These are phyloP conservation scores for Anoplophora glabripennis DNA, from an alignment of 1,140 invertebrate species.

Conservation along the genomic window DNA sequence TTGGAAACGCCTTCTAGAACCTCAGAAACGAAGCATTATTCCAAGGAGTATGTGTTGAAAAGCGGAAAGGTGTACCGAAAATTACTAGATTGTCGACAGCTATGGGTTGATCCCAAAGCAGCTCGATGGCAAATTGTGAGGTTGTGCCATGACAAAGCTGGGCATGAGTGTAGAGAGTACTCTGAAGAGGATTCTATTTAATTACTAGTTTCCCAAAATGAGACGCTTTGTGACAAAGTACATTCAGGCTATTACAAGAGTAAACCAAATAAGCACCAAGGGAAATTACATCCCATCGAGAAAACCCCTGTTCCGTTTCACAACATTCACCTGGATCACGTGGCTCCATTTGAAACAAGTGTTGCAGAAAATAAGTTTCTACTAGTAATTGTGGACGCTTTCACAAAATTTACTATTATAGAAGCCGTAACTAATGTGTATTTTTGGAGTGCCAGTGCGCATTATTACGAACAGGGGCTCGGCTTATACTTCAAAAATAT, in stretches of 20 bases:
- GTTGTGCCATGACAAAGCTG: slow-evolving; percentile 36
- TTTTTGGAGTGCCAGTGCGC: too few species aligned
- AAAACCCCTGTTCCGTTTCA: slow-evolving; percentile 32
- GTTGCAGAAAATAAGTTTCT: too few species aligned
- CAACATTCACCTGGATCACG: slow-evolving; percentile 34
- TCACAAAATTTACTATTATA: too few species aligned
- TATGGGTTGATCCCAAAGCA: background rate
- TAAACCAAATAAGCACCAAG: background rate
- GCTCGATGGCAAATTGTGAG: slow-evolving; percentile 25
- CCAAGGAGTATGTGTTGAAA: too few species aligned
- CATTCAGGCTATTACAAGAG: background rate
- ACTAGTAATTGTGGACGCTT: too few species aligned
- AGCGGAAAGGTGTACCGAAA: too few species aligned
- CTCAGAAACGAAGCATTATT: too few species aligned
- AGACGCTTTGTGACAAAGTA: slow-evolving; percentile 34
- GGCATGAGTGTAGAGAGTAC: slow-evolving; percentile 7
- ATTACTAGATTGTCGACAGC: too few species aligned
- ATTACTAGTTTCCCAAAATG: slow-evolving; percentile 44
- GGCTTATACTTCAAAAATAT: too few species aligned
- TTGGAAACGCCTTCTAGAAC: too few species aligned
- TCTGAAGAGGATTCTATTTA: slow-evolving; percentile 20
- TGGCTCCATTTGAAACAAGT: slow-evolving; percentile 20
- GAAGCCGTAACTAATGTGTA: too few species aligned
- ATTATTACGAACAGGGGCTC: too few species aligned
- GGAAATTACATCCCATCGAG: slow-evolving; percentile 18